Conservation (phyloP, 2,797 vertebrate genomes). For the Atherinosoma microstoma region DNA sequence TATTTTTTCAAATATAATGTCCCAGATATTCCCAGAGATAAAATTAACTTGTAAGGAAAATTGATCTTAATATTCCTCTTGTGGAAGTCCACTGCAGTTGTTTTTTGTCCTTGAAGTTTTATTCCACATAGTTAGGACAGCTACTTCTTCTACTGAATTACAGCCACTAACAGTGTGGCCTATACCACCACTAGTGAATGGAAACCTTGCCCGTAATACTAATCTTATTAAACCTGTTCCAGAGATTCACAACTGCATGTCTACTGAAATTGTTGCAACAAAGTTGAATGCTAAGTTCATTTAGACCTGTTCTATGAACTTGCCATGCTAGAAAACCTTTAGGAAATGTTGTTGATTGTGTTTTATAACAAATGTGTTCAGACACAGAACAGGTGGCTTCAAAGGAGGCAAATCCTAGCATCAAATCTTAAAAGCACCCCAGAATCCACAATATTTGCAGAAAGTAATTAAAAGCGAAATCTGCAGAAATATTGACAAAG, state of each 20-base stretch:
- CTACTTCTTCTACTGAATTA: no score
- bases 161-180: no score
- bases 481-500: constrained; percentile 4
- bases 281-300: background rate
- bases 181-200: background rate
- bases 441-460: background rate
- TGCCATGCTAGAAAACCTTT: background rate
- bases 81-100: background rate
- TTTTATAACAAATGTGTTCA: background rate
- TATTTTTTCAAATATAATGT: background rate
- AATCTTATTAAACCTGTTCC: background rate
- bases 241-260: background rate
- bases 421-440: constrained; percentile 1
- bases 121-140: background rate
- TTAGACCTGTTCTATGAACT: background rate
- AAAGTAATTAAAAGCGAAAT: background rate
- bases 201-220: background rate
- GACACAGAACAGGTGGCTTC: background rate
- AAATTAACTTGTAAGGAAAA: background rate
- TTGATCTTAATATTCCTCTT: background rate
- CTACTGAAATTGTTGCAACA: background rate
- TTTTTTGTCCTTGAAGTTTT: background rate
- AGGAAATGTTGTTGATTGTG: background rate
- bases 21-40: background rate
- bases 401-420: constrained; percentile 3